Conservation (phyloP, 2,888 invertebrate genomes). For the Chaetogeoica ovagalla region DNA sequence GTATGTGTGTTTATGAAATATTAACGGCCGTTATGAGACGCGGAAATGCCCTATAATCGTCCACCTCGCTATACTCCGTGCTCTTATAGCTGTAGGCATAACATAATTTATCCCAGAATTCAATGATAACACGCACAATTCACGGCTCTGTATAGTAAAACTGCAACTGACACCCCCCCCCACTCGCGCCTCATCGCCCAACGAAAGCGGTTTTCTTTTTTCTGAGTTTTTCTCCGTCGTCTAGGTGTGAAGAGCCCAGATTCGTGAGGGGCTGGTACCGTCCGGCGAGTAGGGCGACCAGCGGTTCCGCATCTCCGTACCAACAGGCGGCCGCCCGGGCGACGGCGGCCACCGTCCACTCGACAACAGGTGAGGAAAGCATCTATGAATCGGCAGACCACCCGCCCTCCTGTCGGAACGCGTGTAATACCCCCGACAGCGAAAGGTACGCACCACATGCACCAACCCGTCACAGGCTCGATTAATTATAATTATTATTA, state of each 20-base stretch:
- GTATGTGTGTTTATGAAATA: too few species aligned
- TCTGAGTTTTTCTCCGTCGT: not conserved
- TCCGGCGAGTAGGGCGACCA: conserved; percentile 62
- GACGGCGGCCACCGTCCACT: conserved; percentile 60
- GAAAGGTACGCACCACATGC: conserved; percentile 71
- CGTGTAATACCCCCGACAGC: conserved; percentile 81
- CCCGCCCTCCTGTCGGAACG: conserved; percentile 56
- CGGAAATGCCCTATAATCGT: too few species aligned
- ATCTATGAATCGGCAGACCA: conserved; percentile 85
- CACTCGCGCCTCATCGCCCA: too few species aligned
- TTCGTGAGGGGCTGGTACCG: conserved; percentile 69
- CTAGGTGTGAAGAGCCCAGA: conserved; percentile 70
- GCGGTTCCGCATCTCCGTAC: conserved; percentile 51
- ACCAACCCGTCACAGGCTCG: conserved; percentile 29
- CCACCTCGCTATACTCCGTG: too few species aligned
- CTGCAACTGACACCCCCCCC: too few species aligned
- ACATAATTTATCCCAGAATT: too few species aligned
- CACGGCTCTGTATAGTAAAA: too few species aligned
- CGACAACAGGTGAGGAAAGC: conserved; percentile 68
- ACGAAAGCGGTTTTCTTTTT: too few species aligned
- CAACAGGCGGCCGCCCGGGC: conserved; percentile 35
- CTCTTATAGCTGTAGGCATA: too few species aligned
- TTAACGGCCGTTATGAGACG: too few species aligned
- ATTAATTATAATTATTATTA: too few species aligned
- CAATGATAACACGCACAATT: too few species aligned